Percentiles rank a stretch among this genome's conserved stretches.
Conservation (phyloP, 2,888 invertebrate species). For the Nemotelus nigrinus region DNA sequence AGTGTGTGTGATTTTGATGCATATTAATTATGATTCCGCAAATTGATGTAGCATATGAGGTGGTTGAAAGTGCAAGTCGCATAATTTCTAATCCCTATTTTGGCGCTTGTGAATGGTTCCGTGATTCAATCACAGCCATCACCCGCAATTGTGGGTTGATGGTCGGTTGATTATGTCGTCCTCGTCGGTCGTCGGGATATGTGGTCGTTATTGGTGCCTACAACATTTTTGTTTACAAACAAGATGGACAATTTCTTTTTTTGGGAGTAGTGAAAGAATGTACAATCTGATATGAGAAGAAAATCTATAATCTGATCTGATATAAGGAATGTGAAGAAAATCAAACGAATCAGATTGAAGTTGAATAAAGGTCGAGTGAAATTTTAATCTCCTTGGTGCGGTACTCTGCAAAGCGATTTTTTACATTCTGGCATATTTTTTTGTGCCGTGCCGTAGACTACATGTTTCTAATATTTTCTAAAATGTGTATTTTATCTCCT, state of each 20-base stretch:
- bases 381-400: too few species aligned
- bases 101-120: slow-evolving; percentile 25
- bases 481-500: neutral
- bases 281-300: too few species aligned
- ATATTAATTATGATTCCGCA: neutral
- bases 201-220: slow-evolving; percentile 2
- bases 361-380: too few species aligned
- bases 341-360: too few species aligned
- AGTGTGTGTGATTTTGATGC: slow-evolving; percentile 14
- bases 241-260: slow-evolving; percentile 29
- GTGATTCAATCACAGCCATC: slow-evolving; percentile 17
- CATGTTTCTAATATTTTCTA: neutral
- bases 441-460: too few species aligned
- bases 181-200: neutral
- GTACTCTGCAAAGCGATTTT: too few species aligned
- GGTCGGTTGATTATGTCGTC: neutral
- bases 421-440: too few species aligned
- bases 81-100: slow-evolving; percentile 17
- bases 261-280: neutral
- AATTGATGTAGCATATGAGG: neutral
- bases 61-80: neutral
- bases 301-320: too few species aligned
- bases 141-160: neutral
- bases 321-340: too few species aligned
- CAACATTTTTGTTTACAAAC: slow-evolving; percentile 37